Evolutionary conservation across 2,888 invertebrate species (phyloP).

Genomic region (Nomada goodeniana): DNA sequence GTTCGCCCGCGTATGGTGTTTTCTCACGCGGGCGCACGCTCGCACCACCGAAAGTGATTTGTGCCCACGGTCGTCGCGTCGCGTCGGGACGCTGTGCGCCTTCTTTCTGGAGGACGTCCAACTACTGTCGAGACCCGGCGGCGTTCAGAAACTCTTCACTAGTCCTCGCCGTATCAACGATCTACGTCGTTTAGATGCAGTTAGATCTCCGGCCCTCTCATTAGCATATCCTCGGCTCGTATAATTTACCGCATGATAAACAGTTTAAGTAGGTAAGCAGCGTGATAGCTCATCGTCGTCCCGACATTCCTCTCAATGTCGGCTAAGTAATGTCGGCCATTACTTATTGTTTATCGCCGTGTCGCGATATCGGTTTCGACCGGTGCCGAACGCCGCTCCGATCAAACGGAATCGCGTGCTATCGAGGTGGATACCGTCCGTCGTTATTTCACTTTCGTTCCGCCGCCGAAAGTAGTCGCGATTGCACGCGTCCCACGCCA

Average conservation of each 20-base stretch:
- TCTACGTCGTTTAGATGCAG: slow-evolving; percentile 66
- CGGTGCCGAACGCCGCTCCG: not conserved
- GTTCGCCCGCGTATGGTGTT: slow-evolving; percentile 65
- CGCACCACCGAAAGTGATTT: slow-evolving; percentile 68
- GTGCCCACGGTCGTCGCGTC: slow-evolving; percentile 58
- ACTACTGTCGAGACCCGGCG: slow-evolving; percentile 43
- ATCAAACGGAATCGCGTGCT: slow-evolving; percentile 6
- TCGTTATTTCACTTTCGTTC: not conserved
- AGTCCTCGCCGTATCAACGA: slow-evolving; percentile 59
- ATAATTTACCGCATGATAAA: slow-evolving; percentile 64
- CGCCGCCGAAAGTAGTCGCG: no score
- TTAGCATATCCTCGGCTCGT: slow-evolving; percentile 65
- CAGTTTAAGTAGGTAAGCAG: slow-evolving; percentile 64
- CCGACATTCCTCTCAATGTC: slow-evolving; percentile 64
- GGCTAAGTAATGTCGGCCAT: slow-evolving; percentile 54
- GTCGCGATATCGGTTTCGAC: slow-evolving; percentile 28
- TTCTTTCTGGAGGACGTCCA: slow-evolving; percentile 55
- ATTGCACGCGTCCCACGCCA: no score
- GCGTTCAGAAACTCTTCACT: slow-evolving; percentile 59
- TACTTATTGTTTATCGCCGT: slow-evolving; percentile 53
- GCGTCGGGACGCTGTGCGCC: slow-evolving; percentile 40
- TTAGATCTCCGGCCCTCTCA: slow-evolving; percentile 60
- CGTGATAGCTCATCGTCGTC: slow-evolving; percentile 61
- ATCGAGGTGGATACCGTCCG: not conserved
- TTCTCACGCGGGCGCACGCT: slow-evolving; percentile 77